Base-by-base conservation (phyloP, 2,797 vertebrate genomes). In the Calcarius lapponicus region DNA sequence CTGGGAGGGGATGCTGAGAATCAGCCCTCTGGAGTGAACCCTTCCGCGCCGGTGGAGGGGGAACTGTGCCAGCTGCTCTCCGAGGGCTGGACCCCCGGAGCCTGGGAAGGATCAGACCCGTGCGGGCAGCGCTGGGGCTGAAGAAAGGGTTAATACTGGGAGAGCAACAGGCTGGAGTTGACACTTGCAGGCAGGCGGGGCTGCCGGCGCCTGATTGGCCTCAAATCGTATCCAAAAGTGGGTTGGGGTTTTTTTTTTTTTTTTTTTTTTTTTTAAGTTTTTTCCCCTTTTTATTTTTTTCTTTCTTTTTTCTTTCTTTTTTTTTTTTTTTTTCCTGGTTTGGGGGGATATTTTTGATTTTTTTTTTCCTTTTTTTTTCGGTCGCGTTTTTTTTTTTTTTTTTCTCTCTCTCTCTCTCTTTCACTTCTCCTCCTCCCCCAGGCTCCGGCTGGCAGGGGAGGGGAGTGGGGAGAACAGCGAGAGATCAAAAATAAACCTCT, bases 401-500 rank as follows among this genome's bases (percentile, higher is more conserved):
- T 19, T 21, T 42, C 54, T 72, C 2, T n/a, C 58, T 70, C 56
- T 92, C 54, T 60, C 65, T 51, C 19, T 94, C 93, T 93, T 95
- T 92, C 93, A 66, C 91, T 95, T 91, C 97, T 94, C 92, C 94
- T 97, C 98, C 97, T 97, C 95, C 92, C 96, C 95, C 97, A 80
- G 97, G 90, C 97, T 95, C 95, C 43, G 95, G 95, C 98, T 97
- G 97, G 97, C 98, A 98, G 98, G 99, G 99, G 99, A 98, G 99
- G 99, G 98, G 98, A 98, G 98, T 98, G 97, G 96, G 96, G 80
- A 96, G 45, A 98, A 97, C 98, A 98, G 97, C 97, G 97, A 97
- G 98, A 97, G 98, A 98, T 99, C 98, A 98, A 98, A 99, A 99
- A 99, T 99, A 98, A 98, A 98, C 98, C 98, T 98, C 98, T 98